These are phyloP conservation scores for Dendrophyllia cribrosa DNA, from an alignment of 64 coral and sea anemone species.

Conservation along the genomic window DNA sequence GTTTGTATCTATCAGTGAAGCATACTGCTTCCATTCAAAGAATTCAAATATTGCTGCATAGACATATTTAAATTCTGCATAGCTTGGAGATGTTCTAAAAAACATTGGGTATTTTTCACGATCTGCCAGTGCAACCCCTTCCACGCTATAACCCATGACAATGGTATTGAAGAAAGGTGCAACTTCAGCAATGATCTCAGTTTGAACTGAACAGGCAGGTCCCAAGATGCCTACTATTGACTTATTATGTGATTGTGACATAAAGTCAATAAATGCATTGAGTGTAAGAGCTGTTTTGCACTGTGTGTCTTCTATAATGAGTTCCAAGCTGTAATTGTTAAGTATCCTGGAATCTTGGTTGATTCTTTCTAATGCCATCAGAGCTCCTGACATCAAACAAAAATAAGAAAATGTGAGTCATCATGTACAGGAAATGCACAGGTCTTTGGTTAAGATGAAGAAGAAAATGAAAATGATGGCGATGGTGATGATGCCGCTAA, in stretches of 20 bases:
- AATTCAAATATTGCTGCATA: conserved; percentile 78
- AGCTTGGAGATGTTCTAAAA: conserved; percentile 91
- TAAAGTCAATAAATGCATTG: conserved; percentile 88
- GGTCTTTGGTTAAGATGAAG: no score
- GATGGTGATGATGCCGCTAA: no score
- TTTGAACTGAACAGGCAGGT: conserved; percentile 83
- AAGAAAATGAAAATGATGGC: no score
- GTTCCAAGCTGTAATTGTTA: conserved; percentile 73
- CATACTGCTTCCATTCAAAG: conserved; percentile 91
- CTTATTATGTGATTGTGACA: conserved; percentile 63
- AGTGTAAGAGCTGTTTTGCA: conserved; percentile 82
- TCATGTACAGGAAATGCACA: background rate
- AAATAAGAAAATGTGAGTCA: background rate
- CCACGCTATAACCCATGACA: conserved; percentile 89
- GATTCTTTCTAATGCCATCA: conserved; percentile 80
- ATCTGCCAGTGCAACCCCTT: conserved; percentile 75
- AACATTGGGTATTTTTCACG: conserved; percentile 85
- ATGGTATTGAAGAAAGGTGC: conserved; percentile 84
- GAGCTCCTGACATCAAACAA: conserved; percentile 36
- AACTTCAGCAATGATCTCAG: conserved; percentile 90
- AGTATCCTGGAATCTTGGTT: conserved; percentile 61
- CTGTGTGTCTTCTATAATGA: conserved; percentile 81
- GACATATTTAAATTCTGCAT: conserved; percentile 91
- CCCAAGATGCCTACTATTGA: conserved; percentile 78
- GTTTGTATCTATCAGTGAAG: conserved; percentile 86